phyloP scores from a whole-genome alignment of 2,113 vertebrate species.

The Australoheros scitulus region DNA sequence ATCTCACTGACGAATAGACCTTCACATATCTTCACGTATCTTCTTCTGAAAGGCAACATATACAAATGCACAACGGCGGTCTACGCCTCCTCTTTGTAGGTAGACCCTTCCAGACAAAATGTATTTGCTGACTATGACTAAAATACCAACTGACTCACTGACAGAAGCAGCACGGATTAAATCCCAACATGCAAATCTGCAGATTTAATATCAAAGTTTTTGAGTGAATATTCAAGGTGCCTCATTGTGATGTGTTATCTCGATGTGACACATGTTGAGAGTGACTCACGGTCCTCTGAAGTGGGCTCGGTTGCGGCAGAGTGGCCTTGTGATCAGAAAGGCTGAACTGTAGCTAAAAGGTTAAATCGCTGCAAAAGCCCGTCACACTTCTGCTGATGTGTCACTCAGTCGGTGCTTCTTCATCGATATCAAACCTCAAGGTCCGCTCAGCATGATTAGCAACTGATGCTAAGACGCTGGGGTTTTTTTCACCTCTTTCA shows the following conservation, averaged over 20 bases:
- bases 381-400: neutral
- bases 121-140: neutral
- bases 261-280: conserved; percentile 1
- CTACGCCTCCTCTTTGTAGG: neutral
- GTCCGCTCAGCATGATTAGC: neutral
- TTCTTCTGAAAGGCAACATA: neutral
- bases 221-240: neutral
- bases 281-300: conserved; percentile 2
- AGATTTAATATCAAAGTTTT: neutral
- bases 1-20: neutral
- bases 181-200: neutral
- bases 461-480: neutral
- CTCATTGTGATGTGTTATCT: neutral
- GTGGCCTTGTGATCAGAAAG: conserved; percentile 1
- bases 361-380: neutral
- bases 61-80: neutral
- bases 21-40: neutral
- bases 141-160: conserved; percentile 1
- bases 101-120: neutral
- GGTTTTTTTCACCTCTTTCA: too few species aligned
- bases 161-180: neutral
- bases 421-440: neutral
- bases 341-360: neutral
- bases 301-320: neutral
- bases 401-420: neutral